Evolutionary conservation across 92 coral and sea anemone species (phyloP), one percentile per base, ranked within the genome.

Genomic region (Scolanthus callimorphus): DNA sequence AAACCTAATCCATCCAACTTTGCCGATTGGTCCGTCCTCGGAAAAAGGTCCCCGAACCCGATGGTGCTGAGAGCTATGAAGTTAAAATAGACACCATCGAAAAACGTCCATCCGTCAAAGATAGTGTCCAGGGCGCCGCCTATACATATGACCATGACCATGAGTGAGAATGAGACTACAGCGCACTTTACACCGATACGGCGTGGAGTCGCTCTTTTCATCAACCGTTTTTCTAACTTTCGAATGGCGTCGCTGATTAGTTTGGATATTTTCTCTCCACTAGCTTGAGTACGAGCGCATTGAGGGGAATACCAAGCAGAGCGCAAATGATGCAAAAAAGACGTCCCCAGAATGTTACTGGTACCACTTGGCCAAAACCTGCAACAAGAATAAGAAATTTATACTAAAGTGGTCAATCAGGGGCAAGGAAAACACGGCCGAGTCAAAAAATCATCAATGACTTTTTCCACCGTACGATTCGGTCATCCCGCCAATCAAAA

Each of bases 341-440:
- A 2, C 91, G 73, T 8, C 96, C 96, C 4, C 78, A 85, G 48
- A 85, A 74, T 22, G 96, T 88, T 45, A 76, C 65, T 3, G 96
- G 96, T 22, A 76, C 86, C n/a, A 84, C 50, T 1, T 88, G 96
- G 17, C 96, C 96, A 74, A 88, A 88, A 15, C 96, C 96, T 88
- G 71, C 4, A 48, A n/a, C n/a, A n/a, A n/a, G n/a, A n/a, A n/a
- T n/a, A n/a, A n/a, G n/a, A n/a, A n/a, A n/a, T n/a, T n/a, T n/a
- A n/a, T n/a, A n/a, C n/a, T n/a, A n/a, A n/a, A n/a, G n/a, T n/a
- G n/a, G n/a, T n/a, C n/a, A n/a, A n/a, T n/a, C n/a, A n/a, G n/a
- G n/a, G n/a, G n/a, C n/a, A n/a, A n/a, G n/a, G n/a, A n/a, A n/a
- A n/a, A n/a, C n/a, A n/a, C n/a, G n/a, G n/a, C n/a, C n/a, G n/a